A percentile compares a stretch with the other conserved stretches of the same genome.
Conservation (phyloP, 2,888 invertebrate genomes). For the Chrysina gloriosa region DNA sequence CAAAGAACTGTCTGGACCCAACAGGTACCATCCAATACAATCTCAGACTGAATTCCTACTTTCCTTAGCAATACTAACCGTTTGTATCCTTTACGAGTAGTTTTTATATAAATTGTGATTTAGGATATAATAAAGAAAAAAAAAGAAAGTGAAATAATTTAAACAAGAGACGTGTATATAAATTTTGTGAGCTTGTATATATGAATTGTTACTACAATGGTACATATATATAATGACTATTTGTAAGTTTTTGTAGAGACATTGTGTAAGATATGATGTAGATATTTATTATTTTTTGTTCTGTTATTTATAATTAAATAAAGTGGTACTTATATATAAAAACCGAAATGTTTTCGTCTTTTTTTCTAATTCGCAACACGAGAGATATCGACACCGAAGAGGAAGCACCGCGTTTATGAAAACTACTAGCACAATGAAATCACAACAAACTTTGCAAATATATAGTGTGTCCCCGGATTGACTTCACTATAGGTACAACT, state of each 20-base stretch:
- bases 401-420: too few species aligned
- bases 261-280: slow-evolving; percentile 50
- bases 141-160: slow-evolving; percentile 36
- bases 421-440: too few species aligned
- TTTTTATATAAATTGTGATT: slow-evolving; percentile 52
- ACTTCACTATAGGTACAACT: too few species aligned
- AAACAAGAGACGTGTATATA: slow-evolving; percentile 46
- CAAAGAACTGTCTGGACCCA: slow-evolving; percentile 54
- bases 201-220: slow-evolving; percentile 41
- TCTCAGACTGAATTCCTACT: slow-evolving; percentile 59
- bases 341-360: neutral
- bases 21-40: slow-evolving; percentile 51
- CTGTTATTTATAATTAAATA: slow-evolving; percentile 50
- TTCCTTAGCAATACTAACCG: slow-evolving; percentile 57
- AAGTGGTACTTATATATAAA: slow-evolving; percentile 49
- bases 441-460: too few species aligned
- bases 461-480: too few species aligned
- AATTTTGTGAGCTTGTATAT: slow-evolving; percentile 49
- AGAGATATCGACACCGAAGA: too few species aligned
- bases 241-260: slow-evolving; percentile 44
- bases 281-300: slow-evolving; percentile 52
- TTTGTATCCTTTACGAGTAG: slow-evolving; percentile 46
- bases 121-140: slow-evolving; percentile 47
- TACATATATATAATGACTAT: slow-evolving; percentile 39
- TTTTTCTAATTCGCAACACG: too few species aligned